Base-by-base conservation (phyloP, 2,797 vertebrate genomes). In the Sparus aurata region DNA sequence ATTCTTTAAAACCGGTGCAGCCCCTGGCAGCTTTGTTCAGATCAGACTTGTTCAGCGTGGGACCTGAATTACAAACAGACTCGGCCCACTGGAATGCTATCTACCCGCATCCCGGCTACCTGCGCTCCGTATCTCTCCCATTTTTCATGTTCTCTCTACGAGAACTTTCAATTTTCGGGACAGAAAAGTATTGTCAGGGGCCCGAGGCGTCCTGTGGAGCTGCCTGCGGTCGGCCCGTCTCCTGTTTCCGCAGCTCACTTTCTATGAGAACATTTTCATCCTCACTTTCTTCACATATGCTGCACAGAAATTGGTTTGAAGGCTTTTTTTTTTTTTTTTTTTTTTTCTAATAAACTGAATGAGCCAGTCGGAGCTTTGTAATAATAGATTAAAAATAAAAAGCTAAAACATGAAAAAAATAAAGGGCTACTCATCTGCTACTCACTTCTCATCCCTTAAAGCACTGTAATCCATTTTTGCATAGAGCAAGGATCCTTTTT, bases 291-390 rank as follows among this genome's bases (percentile, higher is more conserved):
- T 61, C 2, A 12, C 16, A 30, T 47, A 2, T 0, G 0, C 55
- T 79, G 23, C 18, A 18, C 15, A 38, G 38, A 41, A 66, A 82
- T 53, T 53, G 61, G 41, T 64, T 60, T 2, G 5, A 49, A 59
- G 17, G 17, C 38, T 61, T 79, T 61, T 79, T 83, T 79, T 77
- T n/a, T n/a, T n/a, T 61, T 79, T 61, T 79, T 83, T 79, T 77
- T n/a, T n/a, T n/a, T n/a, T n/a, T n/a, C n/a, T 15, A 78, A 73
- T 66, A 34, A 67, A 69, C 17, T 8, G 3, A 77, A 72, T 41
- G 53, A 69, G 15, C 1, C 3, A n/a, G 49, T 53, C 59, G 54
- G 12, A 52, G 45, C 55, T 55, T 70, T 70, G 52, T 60, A 27
- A 72, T 63, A 69, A 60, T 12, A 49, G 38, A 38, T 74, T 73